phyloP scores from a whole-genome alignment of 92 coral and sea anemone species.

The Plumapathes pennacea region DNA sequence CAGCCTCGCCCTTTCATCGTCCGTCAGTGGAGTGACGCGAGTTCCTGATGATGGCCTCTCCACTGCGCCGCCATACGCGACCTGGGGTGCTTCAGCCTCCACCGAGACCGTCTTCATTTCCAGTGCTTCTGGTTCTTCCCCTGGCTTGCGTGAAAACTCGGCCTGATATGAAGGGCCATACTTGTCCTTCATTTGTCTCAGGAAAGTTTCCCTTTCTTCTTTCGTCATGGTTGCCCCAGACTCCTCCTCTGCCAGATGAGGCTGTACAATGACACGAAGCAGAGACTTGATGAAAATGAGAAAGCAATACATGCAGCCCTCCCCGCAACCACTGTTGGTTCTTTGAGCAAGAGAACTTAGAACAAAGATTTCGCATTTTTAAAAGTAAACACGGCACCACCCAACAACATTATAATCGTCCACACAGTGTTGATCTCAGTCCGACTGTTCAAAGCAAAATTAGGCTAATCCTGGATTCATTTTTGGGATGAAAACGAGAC shows the following conservation, averaged over 20 bases:
- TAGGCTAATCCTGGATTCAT: too few relatives aligned
- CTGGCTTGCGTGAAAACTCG: slow-evolving; percentile 26
- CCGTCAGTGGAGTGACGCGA: slow-evolving; percentile 37
- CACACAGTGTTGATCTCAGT: too few relatives aligned
- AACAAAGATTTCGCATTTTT: too few relatives aligned
- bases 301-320: not conserved
- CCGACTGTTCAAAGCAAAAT: too few relatives aligned
- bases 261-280: slow-evolving; percentile 39
- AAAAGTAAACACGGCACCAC: too few relatives aligned
- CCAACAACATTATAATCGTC: too few relatives aligned
- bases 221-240: slow-evolving; percentile 82
- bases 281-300: not conserved
- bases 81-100: slow-evolving; percentile 20
- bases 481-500: too few relatives aligned
- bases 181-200: slow-evolving; percentile 56
- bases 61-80: slow-evolving; percentile 53
- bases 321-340: too few relatives aligned
- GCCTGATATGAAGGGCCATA: slow-evolving; percentile 9
- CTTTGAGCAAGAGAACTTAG: too few relatives aligned
- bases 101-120: slow-evolving; percentile 32
- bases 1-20: slow-evolving; percentile 56
- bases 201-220: slow-evolving; percentile 79
- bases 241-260: slow-evolving; percentile 79
- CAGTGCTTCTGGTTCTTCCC: slow-evolving; percentile 8
- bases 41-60: slow-evolving; percentile 38